phyloP scores from a whole-genome alignment of 2,797 vertebrate species.

The Anisognathus igniventris region DNA sequence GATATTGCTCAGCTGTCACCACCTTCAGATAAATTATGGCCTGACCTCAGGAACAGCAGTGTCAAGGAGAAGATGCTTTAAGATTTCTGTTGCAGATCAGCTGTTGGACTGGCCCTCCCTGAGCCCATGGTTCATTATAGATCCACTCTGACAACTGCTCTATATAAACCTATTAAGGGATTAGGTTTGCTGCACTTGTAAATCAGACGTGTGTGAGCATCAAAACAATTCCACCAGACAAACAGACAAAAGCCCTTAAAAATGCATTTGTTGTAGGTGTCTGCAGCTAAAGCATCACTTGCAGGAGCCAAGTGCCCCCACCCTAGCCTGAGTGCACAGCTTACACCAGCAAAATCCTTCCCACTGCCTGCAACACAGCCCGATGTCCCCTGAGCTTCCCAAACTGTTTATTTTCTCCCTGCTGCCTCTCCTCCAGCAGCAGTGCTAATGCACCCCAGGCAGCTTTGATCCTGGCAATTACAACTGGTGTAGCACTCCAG shows the following conservation, averaged over 20 bases:
- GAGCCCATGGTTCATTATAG: neutral
- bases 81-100: constrained; percentile 52
- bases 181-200: constrained; percentile 49
- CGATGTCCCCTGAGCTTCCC: constrained; percentile 28
- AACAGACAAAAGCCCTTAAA: constrained; percentile 55
- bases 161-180: constrained; percentile 39
- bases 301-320: neutral
- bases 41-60: constrained; percentile 39
- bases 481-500: constrained; percentile 55
- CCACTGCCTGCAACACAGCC: neutral
- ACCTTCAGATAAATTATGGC: constrained; percentile 33
- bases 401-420: constrained; percentile 50
- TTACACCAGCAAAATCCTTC: constrained; percentile 40
- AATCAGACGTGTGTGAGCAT: neutral
- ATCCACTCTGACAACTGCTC: neutral
- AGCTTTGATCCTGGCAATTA: constrained; percentile 63
- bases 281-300: neutral
- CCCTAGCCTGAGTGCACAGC: constrained; percentile 3
- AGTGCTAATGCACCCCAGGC: constrained; percentile 54
- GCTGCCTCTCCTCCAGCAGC: constrained; percentile 47
- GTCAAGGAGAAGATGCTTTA: constrained; percentile 52
- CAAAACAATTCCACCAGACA: constrained; percentile 49
- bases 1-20: constrained; percentile 50
- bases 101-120: neutral
- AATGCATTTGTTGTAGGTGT: neutral